Percentiles rank a stretch among this genome's conserved stretches.
phyloP scores from a whole-genome alignment of 2,888 invertebrate species.

The Pyrgus malvae region DNA sequence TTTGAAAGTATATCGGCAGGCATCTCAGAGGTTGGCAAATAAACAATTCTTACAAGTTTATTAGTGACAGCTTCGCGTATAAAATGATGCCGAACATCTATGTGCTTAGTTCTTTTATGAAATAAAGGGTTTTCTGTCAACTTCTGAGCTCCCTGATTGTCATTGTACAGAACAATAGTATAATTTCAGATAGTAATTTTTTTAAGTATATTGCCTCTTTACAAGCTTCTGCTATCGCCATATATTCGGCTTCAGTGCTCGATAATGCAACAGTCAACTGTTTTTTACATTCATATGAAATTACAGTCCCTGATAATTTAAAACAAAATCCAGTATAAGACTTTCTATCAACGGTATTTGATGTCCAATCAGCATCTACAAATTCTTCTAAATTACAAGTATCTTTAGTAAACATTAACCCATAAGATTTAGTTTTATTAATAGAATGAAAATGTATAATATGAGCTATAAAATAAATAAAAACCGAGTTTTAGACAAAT shows the following conservation, averaged over 20 bases:
- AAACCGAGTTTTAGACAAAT: constrained; percentile 21
- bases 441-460: no score
- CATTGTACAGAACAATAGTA: constrained; percentile 23
- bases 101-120: not conserved
- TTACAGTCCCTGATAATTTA: constrained; percentile 17
- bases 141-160: constrained; percentile 28
- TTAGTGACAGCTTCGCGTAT: not conserved
- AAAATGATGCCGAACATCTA: not conserved
- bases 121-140: not conserved
- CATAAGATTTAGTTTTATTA: constrained; percentile 26
- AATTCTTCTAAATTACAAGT: constrained; percentile 10
- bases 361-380: constrained; percentile 29
- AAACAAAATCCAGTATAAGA: constrained; percentile 31
- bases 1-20: not conserved
- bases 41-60: not conserved
- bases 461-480: no score
- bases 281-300: constrained; percentile 28
- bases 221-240: constrained; percentile 28
- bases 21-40: not conserved
- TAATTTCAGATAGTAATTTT: constrained; percentile 20
- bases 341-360: constrained; percentile 20
- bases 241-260: constrained; percentile 18
- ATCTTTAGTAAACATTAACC: constrained; percentile 25
- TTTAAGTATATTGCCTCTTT: constrained; percentile 24
- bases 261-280: constrained; percentile 21